phyloP scores from a whole-genome alignment of 2,113 vertebrate species.

The Otocyon megalotis region DNA sequence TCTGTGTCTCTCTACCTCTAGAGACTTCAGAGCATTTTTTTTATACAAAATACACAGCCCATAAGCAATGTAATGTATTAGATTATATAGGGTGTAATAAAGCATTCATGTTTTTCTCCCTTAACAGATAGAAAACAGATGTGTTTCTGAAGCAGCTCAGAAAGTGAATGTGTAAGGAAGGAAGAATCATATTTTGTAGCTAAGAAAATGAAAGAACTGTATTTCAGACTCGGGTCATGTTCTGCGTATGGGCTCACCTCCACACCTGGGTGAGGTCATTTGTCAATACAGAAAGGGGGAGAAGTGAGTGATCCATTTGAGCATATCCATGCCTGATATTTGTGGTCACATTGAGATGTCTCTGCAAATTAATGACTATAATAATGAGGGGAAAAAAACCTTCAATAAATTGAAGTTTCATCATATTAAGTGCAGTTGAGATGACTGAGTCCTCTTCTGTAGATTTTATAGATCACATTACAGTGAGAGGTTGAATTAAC shows the following conservation, averaged over 20 bases:
- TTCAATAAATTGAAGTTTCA: not conserved
- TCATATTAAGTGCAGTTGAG: not conserved
- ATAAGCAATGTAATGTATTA: slow-evolving; percentile 53
- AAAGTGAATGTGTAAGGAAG: slow-evolving; percentile 76
- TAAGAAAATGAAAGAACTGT: slow-evolving; percentile 69
- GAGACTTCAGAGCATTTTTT: slow-evolving; percentile 27
- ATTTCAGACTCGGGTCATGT: slow-evolving; percentile 16
- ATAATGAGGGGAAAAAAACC: not conserved
- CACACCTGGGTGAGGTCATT: not conserved
- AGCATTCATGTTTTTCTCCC: slow-evolving; percentile 52
- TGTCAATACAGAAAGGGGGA: not conserved
- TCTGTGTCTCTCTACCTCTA: not conserved
- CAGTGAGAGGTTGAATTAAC: not conserved
- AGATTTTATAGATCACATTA: not conserved
- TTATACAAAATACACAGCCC: not conserved
- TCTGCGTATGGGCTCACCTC: not conserved
- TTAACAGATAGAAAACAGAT: slow-evolving; percentile 80
- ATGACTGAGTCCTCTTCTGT: not conserved
- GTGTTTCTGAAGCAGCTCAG: slow-evolving; percentile 73
- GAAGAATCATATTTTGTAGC: slow-evolving; percentile 76
- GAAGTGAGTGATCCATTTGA: not conserved
- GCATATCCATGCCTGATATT: not conserved
- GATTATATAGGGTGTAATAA: slow-evolving; percentile 59
- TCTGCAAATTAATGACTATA: not conserved
- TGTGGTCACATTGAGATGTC: not conserved